Base-by-base conservation (phyloP, 1,140 invertebrate species). In the Schlechtendalia chinensis region DNA sequence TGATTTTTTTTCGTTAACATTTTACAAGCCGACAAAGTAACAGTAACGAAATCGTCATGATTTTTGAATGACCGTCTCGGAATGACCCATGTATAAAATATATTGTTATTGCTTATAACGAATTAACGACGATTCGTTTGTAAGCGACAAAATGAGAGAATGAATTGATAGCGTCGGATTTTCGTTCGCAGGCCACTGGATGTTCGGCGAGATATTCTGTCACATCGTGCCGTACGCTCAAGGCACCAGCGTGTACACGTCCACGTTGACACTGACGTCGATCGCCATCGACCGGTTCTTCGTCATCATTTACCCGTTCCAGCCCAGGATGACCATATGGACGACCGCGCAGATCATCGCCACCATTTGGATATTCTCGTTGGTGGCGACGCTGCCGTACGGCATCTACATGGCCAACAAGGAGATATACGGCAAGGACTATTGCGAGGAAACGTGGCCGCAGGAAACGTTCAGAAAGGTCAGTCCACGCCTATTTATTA, bases 231-330 rank as follows among this genome's bases (percentile, higher is more conserved):
- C 96, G 0, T 96, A 94, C 85, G 93, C 94, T 0, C 94, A 98
- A 86, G 94, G 93, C 5, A 93, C 92, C 47, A 95, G 93, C 83
- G 96, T 99, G 11, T 99, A 98, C 87, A 96, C 99, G 75, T 98
- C 96, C 17, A 98, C 96, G 0, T 88, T 98, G 67, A 99, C 97
- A 0, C 89, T 99, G 17, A 98, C 95, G 0, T 95, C 96, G 27
- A 99, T 99, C 83, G 97, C 97, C 3, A 92, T 98, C 39, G 97
- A 99, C 86, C 89, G 97, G 67, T 99, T 95, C 85, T 93, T 97
- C 84, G 96, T 98, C 29, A 99, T 99, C 84, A 94, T 98, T 24
- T 96, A 98, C 84, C 97, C 97, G 0, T 98, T 98, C 85, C 89
- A 93, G 83, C 94, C 94, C 4, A 88, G 96, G 65, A 97, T 98